Evolutionary conservation across 2,888 invertebrate species (phyloP).

Genomic region (Tenthredo mesomela): DNA sequence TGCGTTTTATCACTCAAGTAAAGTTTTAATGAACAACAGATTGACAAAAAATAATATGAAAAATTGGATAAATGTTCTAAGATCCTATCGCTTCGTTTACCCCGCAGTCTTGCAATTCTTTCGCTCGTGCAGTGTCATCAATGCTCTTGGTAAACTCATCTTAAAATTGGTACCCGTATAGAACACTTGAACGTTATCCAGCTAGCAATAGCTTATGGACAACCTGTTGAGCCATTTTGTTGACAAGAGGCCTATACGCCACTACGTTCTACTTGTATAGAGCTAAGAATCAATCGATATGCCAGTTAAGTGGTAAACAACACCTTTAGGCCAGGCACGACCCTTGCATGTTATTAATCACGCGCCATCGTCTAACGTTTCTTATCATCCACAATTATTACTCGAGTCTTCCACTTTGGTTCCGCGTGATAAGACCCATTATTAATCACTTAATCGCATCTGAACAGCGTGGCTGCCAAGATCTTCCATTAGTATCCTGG

Average conservation of each 20-base stretch:
- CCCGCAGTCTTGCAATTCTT: background rate
- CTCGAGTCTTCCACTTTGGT: background rate
- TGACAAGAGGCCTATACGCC: constrained; percentile 33
- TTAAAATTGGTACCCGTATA: background rate
- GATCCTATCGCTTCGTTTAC: background rate
- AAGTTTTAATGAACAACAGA: background rate
- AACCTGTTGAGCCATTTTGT: constrained; percentile 51
- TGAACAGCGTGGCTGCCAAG: background rate
- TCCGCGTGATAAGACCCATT: constrained; percentile 1
- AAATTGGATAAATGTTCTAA: background rate
- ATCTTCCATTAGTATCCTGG: background rate
- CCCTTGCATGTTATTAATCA: constrained; percentile 32
- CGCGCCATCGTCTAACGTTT: constrained; percentile 24
- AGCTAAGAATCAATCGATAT: constrained; percentile 44
- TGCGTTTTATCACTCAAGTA: background rate
- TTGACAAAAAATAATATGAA: background rate
- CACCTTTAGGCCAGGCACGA: background rate
- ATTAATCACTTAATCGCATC: constrained; percentile 29
- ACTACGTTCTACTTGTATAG: constrained; percentile 20
- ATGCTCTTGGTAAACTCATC: background rate
- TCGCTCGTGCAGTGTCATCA: background rate
- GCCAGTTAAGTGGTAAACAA: constrained; percentile 31
- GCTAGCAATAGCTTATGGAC: constrained; percentile 50
- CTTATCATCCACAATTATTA: constrained; percentile 34
- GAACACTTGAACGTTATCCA: constrained; percentile 36